Percentiles rank a stretch among this genome's conserved stretches.
phyloP scores from a whole-genome alignment of 2,888 invertebrate genomes.

The Torymus auratus region DNA sequence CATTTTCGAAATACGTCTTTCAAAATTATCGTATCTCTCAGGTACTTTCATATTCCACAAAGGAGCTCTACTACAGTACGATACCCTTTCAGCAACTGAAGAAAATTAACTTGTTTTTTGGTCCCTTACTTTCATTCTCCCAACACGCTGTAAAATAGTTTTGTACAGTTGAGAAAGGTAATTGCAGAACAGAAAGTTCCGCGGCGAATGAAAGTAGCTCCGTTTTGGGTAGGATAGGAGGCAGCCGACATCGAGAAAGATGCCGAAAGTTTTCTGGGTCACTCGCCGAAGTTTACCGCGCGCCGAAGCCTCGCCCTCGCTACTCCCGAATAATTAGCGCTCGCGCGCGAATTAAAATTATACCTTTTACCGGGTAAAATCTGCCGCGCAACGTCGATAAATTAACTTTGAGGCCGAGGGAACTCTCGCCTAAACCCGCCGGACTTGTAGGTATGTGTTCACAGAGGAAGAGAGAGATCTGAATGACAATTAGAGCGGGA shows the following conservation, averaged over 20 bases:
- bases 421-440: not conserved
- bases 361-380: constrained; percentile 7
- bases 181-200: constrained; percentile 19
- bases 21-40: too few relatives aligned
- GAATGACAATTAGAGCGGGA: too few relatives aligned
- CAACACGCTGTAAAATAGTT: too few relatives aligned
- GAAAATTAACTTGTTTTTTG: too few relatives aligned
- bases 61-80: too few relatives aligned
- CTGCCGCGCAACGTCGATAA: not conserved
- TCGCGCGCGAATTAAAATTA: constrained; percentile 23
- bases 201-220: constrained; percentile 2
- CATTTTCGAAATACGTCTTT: too few relatives aligned
- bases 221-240: constrained; percentile 1
- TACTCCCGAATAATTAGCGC: constrained; percentile 30
- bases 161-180: not conserved
- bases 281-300: constrained; percentile 10
- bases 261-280: constrained; percentile 39
- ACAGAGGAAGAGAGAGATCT: too few relatives aligned
- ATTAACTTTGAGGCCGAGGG: not conserved
- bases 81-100: too few relatives aligned
- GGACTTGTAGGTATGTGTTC: too few relatives aligned
- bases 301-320: not conserved
- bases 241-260: constrained; percentile 18
- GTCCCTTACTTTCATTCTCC: too few relatives aligned
- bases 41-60: too few relatives aligned